phyloP scores from a whole-genome alignment of 2,888 invertebrate species.

The Phengaris alcon region DNA sequence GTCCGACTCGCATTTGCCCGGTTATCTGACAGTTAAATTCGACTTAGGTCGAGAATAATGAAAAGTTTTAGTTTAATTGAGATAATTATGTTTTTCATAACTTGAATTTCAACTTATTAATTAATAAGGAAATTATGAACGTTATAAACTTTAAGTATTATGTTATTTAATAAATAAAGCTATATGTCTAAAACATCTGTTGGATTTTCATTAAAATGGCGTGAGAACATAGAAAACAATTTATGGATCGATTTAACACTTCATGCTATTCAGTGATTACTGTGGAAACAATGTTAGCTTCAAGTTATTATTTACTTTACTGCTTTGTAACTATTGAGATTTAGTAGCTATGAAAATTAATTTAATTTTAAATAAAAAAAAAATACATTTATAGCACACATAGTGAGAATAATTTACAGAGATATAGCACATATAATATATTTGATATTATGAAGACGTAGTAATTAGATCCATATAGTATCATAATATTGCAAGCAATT shows the following conservation, averaged over 20 bases:
- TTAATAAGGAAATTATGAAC: background rate
- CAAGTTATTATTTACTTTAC: slow-evolving; percentile 6
- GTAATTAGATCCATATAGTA: background rate
- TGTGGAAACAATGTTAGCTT: slow-evolving; percentile 14
- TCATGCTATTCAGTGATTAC: slow-evolving; percentile 27
- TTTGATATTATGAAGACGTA: background rate
- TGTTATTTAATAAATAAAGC: background rate
- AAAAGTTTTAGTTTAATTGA: background rate
- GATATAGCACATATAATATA: too few species aligned
- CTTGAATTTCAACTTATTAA: background rate
- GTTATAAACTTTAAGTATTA: background rate
- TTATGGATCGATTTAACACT: slow-evolving; percentile 26
- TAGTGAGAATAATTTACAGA: too few species aligned
- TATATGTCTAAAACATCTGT: background rate
- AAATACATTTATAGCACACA: too few species aligned
- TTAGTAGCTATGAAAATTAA: too few species aligned
- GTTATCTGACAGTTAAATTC: too few species aligned
- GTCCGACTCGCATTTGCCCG: too few species aligned
- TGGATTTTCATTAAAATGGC: slow-evolving; percentile 19
- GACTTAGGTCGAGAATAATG: too few species aligned
- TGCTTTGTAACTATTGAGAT: background rate
- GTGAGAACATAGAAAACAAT: slow-evolving; percentile 28
- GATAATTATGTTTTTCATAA: background rate
- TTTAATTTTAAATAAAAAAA: too few species aligned
- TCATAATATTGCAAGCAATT: background rate